phyloP scores from a whole-genome alignment of 2,113 vertebrate genomes.

The Phrynosoma blainvillii region DNA sequence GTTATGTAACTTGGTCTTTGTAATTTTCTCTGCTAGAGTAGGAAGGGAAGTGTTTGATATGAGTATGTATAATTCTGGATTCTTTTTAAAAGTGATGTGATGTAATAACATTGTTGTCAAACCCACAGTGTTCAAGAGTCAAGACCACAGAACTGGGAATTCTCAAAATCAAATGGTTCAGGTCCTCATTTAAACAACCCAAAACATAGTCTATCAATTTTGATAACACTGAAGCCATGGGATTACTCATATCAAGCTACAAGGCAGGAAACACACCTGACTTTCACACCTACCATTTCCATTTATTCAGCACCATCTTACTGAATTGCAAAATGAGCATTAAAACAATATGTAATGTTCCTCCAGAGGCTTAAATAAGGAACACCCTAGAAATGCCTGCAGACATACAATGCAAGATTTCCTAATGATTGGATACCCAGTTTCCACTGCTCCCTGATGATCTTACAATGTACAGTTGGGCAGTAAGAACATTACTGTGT shows the following conservation, averaged over 20 bases:
- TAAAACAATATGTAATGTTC: neutral
- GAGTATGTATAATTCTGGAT: neutral
- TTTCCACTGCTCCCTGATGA: neutral
- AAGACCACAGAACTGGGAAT: neutral
- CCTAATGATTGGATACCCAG: neutral
- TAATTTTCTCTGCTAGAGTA: neutral
- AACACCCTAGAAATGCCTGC: neutral
- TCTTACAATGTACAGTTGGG: neutral
- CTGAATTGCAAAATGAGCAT: neutral
- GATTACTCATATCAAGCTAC: neutral
- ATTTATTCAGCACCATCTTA: neutral
- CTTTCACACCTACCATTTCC: neutral
- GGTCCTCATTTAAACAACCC: neutral
- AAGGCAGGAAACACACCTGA: neutral
- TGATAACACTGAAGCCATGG: neutral
- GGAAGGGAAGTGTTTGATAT: neutral
- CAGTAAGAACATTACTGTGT: accelerated
- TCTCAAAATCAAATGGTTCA: neutral
- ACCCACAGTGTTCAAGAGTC: neutral
- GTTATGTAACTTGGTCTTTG: neutral
- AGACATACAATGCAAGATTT: neutral
- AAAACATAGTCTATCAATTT: neutral
- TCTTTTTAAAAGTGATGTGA: neutral
- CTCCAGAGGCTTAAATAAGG: neutral
- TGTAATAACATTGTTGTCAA: neutral